These are phyloP conservation scores for Chaetophractus vellerosus DNA, from an alignment of 2,797 vertebrate genomes.

Conservation along the genomic window DNA sequence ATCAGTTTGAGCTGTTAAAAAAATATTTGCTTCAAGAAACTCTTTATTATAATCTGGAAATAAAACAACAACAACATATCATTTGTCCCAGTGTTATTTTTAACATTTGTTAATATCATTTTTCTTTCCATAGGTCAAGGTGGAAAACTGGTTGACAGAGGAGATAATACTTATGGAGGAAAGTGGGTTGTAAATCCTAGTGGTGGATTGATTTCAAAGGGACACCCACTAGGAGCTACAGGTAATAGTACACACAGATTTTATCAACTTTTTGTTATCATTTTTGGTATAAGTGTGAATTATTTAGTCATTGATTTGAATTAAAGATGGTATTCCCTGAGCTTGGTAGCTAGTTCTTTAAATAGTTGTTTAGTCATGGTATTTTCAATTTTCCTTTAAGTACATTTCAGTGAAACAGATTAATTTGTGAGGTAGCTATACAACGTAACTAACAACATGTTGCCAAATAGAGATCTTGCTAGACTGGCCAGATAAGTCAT, in stretches of 20 bases:
- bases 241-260: slow-evolving; percentile 89
- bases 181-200: slow-evolving; percentile 99
- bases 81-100: not conserved
- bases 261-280: not conserved
- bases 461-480: slow-evolving; percentile 42
- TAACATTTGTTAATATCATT: slow-evolving; percentile 37
- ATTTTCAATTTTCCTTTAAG: slow-evolving; percentile 49
- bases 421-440: slow-evolving; percentile 12
- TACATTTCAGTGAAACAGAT: slow-evolving; percentile 25
- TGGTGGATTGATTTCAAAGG: slow-evolving; percentile 98
- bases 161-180: slow-evolving; percentile 98
- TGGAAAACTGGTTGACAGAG: slow-evolving; percentile 95
- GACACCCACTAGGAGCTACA: slow-evolving; percentile 98
- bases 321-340: slow-evolving; percentile 51
- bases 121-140: slow-evolving; percentile 92
- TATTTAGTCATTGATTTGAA: slow-evolving; percentile 28
- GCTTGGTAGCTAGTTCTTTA: not conserved
- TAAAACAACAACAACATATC: slow-evolving; percentile 19
- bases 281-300: slow-evolving; percentile 9
- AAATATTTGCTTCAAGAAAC: slow-evolving; percentile 49
- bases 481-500: slow-evolving; percentile 33
- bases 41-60: not conserved
- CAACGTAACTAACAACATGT: not conserved
- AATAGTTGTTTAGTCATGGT: not conserved
- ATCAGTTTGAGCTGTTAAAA: slow-evolving; percentile 36